Evolutionary conservation across 2,113 vertebrate genomes (phyloP).

Genomic region (Rhabdornis inornatus): DNA sequence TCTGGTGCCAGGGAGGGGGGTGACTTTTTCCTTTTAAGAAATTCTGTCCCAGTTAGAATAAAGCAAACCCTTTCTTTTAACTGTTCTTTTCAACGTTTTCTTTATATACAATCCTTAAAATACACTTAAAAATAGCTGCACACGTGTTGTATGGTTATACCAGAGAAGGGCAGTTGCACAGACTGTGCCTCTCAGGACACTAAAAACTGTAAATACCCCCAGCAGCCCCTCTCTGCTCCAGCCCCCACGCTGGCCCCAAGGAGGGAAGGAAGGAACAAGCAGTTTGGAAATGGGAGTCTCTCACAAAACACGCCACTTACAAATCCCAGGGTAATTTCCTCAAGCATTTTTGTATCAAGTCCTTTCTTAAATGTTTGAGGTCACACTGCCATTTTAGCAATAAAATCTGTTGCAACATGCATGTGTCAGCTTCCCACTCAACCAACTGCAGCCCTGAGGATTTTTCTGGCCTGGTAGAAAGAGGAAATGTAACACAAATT

Average conservation of each 20-base stretch:
- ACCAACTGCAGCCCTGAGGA: conserved; percentile 77
- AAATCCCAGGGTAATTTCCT: conserved; percentile 54
- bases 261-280: conserved; percentile 53
- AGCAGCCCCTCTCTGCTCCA: conserved; percentile 51
- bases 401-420: conserved; percentile 70
- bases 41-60: conserved; percentile 63
- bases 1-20: conserved; percentile 45
- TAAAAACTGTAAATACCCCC: conserved; percentile 73
- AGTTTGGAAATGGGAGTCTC: conserved; percentile 71
- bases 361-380: conserved; percentile 65
- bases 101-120: conserved; percentile 77
- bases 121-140: conserved; percentile 76
- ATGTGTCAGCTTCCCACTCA: conserved; percentile 73
- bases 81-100: conserved; percentile 53
- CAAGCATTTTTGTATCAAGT: conserved; percentile 50
- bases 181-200: conserved; percentile 64
- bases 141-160: conserved; percentile 54
- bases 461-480: conserved; percentile 72
- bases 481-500: conserved; percentile 64
- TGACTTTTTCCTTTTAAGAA: conserved; percentile 29
- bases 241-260: conserved; percentile 43
- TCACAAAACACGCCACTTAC: conserved; percentile 68
- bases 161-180: conserved; percentile 70
- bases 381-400: conserved; percentile 56
- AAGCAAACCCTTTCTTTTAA: conserved; percentile 65